Percentiles rank a stretch among this genome's conserved stretches.
Evolutionary conservation across 2,113 vertebrate genomes (phyloP).

Genomic region (Ceyx margarethae): DNA sequence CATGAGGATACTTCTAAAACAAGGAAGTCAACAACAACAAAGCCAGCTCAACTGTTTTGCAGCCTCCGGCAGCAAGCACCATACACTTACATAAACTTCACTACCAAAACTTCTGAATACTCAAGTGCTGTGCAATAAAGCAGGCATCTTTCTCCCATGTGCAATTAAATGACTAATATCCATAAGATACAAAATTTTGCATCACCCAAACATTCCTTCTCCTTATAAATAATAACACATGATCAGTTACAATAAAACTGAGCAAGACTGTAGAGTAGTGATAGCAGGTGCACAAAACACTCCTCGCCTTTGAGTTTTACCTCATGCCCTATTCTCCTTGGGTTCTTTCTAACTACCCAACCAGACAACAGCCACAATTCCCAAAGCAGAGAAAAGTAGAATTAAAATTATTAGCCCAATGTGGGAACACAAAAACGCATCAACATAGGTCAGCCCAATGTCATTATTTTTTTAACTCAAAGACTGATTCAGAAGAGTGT

Average conservation of each 20-base stretch:
- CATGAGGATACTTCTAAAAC: neutral
- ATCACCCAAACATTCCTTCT: neutral
- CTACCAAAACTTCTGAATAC: neutral
- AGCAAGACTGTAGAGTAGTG: accelerated
- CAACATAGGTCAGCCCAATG: neutral
- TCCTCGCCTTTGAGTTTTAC: neutral
- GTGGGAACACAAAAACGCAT: neutral
- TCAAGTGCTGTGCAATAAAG: neutral
- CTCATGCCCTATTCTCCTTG: neutral
- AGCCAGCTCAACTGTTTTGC: neutral
- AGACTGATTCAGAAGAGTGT: neutral
- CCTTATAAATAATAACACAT: neutral
- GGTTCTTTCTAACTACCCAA: neutral
- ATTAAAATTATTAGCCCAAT: neutral
- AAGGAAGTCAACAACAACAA: neutral
- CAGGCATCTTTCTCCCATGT: neutral
- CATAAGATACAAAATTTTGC: neutral
- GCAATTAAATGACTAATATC: neutral
- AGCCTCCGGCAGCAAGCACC: neutral
- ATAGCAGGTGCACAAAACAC: neutral
- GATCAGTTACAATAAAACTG: neutral
- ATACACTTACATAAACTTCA: neutral
- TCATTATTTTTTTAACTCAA: neutral
- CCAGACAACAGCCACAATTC: neutral
- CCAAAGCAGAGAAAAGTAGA: neutral